A percentile compares a stretch with the other conserved stretches of the same genome.
Conservation (phyloP, 2,797 vertebrate genomes). For the Pipistrellus kuhlii region DNA sequence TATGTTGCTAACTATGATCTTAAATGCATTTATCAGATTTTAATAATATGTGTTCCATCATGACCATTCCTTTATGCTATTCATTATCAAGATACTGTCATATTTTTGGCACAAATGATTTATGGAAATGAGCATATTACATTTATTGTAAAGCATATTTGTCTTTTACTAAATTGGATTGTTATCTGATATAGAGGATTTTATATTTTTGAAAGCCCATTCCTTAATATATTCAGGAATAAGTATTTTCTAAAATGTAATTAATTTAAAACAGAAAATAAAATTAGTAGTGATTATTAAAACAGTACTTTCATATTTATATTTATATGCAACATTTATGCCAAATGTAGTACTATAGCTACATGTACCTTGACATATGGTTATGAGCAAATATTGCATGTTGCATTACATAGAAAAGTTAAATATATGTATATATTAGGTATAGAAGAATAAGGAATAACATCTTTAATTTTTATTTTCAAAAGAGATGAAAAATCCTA, state of each 20-base stretch:
- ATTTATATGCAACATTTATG: conserved; percentile 86
- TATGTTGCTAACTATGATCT: conserved; percentile 78
- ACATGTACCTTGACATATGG: conserved; percentile 84
- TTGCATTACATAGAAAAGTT: conserved; percentile 86
- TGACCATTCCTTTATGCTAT: conserved; percentile 85
- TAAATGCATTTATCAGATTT: conserved; percentile 77
- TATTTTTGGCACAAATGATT: conserved; percentile 89
- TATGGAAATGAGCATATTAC: conserved; percentile 73
- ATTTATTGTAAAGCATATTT: conserved; percentile 82
- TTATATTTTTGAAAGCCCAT: conserved; percentile 70
- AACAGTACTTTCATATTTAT: conserved; percentile 60
- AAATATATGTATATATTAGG: conserved; percentile 73
- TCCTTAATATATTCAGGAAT: conserved; percentile 63
- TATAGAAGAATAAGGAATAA: conserved; percentile 87
- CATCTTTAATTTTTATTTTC: conserved; percentile 92
- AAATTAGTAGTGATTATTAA: conserved; percentile 61
- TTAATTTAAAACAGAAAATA: conserved; percentile 66
- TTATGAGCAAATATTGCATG: conserved; percentile 88
- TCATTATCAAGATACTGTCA: conserved; percentile 85
- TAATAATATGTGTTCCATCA: conserved; percentile 77
- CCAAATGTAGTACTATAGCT: conserved; percentile 84
- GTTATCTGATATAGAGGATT: conserved; percentile 67
- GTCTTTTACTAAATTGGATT: conserved; percentile 74
- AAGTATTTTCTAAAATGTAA: conserved; percentile 66
- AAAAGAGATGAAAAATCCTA: conserved; percentile 92